phyloP scores from a whole-genome alignment of 2,113 vertebrate species.

The Lepidothrix coronata region DNA sequence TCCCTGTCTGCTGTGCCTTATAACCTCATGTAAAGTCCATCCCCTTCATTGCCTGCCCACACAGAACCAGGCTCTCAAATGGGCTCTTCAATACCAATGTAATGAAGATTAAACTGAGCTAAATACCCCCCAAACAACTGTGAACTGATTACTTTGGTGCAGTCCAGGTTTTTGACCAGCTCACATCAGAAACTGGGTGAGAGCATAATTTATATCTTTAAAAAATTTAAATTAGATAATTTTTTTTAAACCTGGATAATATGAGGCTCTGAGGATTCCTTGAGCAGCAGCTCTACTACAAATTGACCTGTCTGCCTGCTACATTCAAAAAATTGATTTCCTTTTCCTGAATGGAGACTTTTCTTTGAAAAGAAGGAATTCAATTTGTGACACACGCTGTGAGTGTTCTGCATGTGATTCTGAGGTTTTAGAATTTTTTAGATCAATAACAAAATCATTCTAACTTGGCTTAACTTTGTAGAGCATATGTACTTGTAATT shows the following conservation, averaged over 20 bases:
- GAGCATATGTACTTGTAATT: neutral
- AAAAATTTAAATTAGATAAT: neutral
- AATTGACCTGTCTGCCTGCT: neutral
- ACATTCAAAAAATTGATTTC: neutral
- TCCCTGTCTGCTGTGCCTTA: neutral
- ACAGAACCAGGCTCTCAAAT: neutral
- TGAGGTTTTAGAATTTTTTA: neutral
- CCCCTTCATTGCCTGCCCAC: neutral
- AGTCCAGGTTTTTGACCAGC: neutral
- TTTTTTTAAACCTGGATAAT: neutral
- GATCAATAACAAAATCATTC: neutral
- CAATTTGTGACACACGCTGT: neutral
- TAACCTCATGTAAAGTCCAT: neutral
- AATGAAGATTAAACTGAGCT: neutral
- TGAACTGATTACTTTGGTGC: neutral
- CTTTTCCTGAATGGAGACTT: neutral
- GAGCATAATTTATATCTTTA: neutral
- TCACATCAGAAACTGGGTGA: neutral
- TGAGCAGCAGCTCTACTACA: neutral
- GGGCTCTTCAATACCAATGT: neutral
- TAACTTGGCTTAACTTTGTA: neutral
- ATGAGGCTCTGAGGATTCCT: neutral
- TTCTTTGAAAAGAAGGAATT: neutral
- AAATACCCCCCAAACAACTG: neutral
- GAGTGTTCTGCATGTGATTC: neutral